Conservation (phyloP, 92 coral and sea anemone genomes). For the Bergia sp. region DNA sequence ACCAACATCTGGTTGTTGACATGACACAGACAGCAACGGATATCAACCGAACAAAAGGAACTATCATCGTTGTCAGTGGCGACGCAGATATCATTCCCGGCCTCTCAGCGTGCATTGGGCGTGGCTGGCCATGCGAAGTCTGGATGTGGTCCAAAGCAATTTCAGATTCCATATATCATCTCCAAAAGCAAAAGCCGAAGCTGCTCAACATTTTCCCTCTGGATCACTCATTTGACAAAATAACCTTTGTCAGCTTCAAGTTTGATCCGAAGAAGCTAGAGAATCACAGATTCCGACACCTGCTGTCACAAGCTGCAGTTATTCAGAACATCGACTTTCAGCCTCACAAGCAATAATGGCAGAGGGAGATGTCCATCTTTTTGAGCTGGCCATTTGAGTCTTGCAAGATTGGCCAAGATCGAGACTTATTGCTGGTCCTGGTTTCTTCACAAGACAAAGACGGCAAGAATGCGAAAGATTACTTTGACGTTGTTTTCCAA, state of each 20-base stretch:
- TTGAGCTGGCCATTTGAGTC: background rate
- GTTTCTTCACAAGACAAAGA: background rate
- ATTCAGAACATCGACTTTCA: conserved; percentile 3
- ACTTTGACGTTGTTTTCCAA: background rate
- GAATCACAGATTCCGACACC: background rate
- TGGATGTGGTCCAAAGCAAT: conserved; percentile 3
- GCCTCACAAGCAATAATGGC: background rate
- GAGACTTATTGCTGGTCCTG: background rate
- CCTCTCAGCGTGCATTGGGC: background rate
- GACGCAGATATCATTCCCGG: conserved; percentile 18
- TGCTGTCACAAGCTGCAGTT: conserved; percentile 14
- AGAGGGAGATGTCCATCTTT: background rate
- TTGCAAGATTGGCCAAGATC: background rate
- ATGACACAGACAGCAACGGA: background rate
- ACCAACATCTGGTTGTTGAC: conserved; percentile 5
- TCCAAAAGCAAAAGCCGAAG: background rate
- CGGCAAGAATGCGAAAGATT: conserved; percentile 3
- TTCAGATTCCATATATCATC: background rate
- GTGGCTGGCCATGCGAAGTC: conserved; percentile 10
- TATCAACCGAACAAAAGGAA: background rate
- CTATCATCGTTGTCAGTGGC: background rate
- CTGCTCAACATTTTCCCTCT: background rate
- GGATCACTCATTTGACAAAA: background rate
- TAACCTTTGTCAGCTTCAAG: conserved; percentile 1
- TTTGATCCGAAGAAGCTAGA: background rate